A percentile compares a stretch with the other conserved stretches of the same genome.
Evolutionary conservation across 2,113 vertebrate species (phyloP).

Genomic region (Leptosomus discolor): DNA sequence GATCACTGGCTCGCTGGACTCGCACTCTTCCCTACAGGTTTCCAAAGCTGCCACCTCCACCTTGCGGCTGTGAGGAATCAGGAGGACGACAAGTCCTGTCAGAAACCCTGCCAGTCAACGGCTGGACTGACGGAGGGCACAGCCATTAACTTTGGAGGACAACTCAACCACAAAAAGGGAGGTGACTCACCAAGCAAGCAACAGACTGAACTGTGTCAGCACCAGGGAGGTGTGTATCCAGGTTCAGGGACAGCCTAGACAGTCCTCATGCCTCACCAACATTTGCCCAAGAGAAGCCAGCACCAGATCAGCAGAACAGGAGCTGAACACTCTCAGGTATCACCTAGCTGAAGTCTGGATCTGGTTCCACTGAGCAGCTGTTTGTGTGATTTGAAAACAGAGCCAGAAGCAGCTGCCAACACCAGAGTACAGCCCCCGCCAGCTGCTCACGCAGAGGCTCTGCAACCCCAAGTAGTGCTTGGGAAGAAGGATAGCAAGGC

Average conservation of each 20-base stretch:
- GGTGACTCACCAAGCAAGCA: not conserved
- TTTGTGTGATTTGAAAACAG: not conserved
- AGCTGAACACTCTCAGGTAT: accelerated
- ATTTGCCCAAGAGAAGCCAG: not conserved
- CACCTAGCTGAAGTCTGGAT: not conserved
- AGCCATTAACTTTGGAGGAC: not conserved
- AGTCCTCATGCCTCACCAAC: not conserved
- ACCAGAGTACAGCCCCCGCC: not conserved
- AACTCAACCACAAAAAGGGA: not conserved
- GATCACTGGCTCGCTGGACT: not conserved
- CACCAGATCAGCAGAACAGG: not conserved
- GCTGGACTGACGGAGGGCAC: not conserved
- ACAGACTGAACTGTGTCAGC: not conserved
- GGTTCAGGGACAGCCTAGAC: not conserved
- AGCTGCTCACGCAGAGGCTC: not conserved
- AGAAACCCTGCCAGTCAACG: not conserved
- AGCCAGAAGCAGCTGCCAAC: not conserved
- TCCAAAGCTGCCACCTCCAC: not conserved
- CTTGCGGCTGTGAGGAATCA: accelerated
- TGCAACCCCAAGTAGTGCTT: not conserved
- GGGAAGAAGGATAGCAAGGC: not conserved
- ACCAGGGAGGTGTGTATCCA: not conserved
- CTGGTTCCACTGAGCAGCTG: not conserved
- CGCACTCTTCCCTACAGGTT: not conserved
- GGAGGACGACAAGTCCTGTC: not conserved